Percentiles rank a stretch among this genome's conserved stretches.
Conservation (phyloP, 1,140 invertebrate genomes). For the Pogonus chalceus region DNA sequence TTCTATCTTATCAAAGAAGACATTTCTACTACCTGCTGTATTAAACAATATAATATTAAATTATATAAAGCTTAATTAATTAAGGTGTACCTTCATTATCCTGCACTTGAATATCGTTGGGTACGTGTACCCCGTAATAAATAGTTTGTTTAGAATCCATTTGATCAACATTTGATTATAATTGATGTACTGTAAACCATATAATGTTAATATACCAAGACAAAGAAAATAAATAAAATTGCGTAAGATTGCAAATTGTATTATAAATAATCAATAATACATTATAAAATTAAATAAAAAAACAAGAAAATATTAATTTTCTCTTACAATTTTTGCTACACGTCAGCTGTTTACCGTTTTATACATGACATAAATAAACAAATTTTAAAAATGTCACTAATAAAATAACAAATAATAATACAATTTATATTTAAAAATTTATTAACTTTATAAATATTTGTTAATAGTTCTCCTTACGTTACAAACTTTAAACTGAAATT, state of each 20-base stretch:
- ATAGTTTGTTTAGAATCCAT: slow-evolving; percentile 8
- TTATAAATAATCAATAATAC: too few species aligned
- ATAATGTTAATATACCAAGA: too few species aligned
- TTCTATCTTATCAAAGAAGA: slow-evolving; percentile 59
- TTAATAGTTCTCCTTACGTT: too few species aligned
- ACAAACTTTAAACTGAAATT: too few species aligned
- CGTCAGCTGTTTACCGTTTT: background rate
- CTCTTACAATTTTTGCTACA: background rate
- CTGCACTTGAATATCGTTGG: slow-evolving; percentile 21
- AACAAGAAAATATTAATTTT: background rate
- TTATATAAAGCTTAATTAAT: background rate
- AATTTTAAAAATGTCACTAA: background rate
- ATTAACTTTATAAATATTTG: too few species aligned
- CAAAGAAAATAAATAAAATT: too few species aligned
- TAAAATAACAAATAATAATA: background rate
- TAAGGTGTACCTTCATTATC: slow-evolving; percentile 18
- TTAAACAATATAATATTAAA: background rate
- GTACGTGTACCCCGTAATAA: slow-evolving; percentile 31
- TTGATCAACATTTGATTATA: background rate
- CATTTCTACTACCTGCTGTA: slow-evolving; percentile 18
- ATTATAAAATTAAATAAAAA: too few species aligned
- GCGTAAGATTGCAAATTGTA: too few species aligned
- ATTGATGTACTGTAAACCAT: too few species aligned
- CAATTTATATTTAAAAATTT: too few species aligned
- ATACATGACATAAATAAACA: background rate